phyloP scores from a whole-genome alignment of 1,140 invertebrate genomes.

The Eubasilissa regina region DNA sequence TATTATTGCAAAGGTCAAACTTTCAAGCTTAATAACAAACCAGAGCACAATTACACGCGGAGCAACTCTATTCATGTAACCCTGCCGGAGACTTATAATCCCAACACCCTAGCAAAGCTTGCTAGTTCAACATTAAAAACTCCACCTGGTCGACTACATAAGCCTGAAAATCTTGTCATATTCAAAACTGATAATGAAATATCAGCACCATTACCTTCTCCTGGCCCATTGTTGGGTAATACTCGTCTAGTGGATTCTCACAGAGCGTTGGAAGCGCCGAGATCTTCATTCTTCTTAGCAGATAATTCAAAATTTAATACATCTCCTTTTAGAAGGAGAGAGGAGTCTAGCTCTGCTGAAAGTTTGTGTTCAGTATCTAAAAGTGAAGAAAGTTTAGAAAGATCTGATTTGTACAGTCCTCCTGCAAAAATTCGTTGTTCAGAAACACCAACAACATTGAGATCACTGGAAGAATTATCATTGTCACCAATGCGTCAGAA shows the following conservation, averaged over 20 bases:
- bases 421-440: constrained; percentile 72
- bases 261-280: constrained; percentile 46
- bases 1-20: constrained; percentile 79
- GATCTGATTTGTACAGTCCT: constrained; percentile 69
- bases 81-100: constrained; percentile 71
- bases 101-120: constrained; percentile 65
- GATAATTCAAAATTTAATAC: constrained; percentile 39
- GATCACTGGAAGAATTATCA: constrained; percentile 75
- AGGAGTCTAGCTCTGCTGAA: constrained; percentile 45
- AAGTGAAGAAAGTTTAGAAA: constrained; percentile 54
- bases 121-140: constrained; percentile 67
- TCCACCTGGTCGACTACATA: constrained; percentile 62
- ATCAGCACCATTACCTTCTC: constrained; percentile 79
- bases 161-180: constrained; percentile 74
- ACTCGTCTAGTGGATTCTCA: constrained; percentile 81
- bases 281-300: constrained; percentile 8
- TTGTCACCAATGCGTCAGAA: constrained; percentile 68
- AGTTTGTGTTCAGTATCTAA: constrained; percentile 42
- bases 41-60: constrained; percentile 67
- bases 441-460: constrained; percentile 69
- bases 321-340: constrained; percentile 39
- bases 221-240: constrained; percentile 84
- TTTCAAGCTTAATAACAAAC: constrained; percentile 55
- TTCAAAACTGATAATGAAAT: constrained; percentile 73
- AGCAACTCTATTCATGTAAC: constrained; percentile 74